Base-by-base conservation (phyloP, 2,888 invertebrate species). In the Stratiomys singularior region DNA sequence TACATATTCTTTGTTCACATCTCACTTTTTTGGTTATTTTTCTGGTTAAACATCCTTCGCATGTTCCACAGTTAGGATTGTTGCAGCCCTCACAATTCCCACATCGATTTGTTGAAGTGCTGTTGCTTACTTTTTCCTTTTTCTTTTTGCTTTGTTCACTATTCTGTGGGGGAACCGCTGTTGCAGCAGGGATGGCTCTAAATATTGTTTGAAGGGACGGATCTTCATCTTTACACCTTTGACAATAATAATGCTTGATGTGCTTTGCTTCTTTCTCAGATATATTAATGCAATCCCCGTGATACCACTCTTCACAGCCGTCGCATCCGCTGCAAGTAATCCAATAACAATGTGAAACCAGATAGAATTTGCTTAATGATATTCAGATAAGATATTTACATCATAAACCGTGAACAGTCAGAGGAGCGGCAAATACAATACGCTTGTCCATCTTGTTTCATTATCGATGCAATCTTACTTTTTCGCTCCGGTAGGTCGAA, bases 281-380 rank as follows among this genome's bases (percentile, higher is more conserved):
- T 81, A 98, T 96, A 82, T 95, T 95, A 81, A 99, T 97, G 86
- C 98, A 99, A 84, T 98, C 97, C 0, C 98, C 98, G 84, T 99
- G 99, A 85, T 97, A 99, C 98, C 99, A 99, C 87, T 98, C 98
- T 86, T 98, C 97, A 85, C 99, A 99, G 15, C 95, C 92, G 86
- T 99, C 99, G 88, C 99, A 99, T 47, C 96, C 97, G 86, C 96
- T 96, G 83, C 3, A 85, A 52, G n/a, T n/a, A n/a, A n/a, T n/a
- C n/a, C n/a, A n/a, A n/a, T n/a, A n/a, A n/a, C n/a, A n/a, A n/a
- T n/a, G n/a, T 44, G 13, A 44, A 44, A 44, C 7, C 44, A 44
- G 44, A 9, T 58, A 0, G 37, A 27, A n/a, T n/a, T n/a, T 64
- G 21, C 18, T n/a, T 76, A 56, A 72, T 72, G 25, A 60, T 3